Evolutionary conservation across 2,888 invertebrate genomes (phyloP).

Genomic region (Leptinotarsa peninsularis): DNA sequence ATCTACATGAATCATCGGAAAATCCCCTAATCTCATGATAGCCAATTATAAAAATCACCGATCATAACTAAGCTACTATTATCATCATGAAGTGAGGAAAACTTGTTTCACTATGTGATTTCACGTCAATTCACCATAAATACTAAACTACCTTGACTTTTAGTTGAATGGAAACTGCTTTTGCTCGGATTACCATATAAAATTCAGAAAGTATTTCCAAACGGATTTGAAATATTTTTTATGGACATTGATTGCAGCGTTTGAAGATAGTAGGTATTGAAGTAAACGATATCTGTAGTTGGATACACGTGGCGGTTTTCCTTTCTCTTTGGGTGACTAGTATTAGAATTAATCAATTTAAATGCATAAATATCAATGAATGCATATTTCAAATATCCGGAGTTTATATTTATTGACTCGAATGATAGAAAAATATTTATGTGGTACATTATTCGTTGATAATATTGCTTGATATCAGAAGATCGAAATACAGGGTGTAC

Average conservation of each 20-base stretch:
- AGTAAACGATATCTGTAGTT: not conserved
- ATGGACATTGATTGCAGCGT: conserved; percentile 9
- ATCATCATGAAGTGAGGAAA: not conserved
- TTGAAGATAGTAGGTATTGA: not conserved
- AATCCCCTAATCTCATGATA: not conserved
- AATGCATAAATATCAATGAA: not conserved
- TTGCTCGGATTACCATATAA: conserved; percentile 8
- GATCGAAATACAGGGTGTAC: too few relatives aligned
- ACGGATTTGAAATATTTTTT: conserved; percentile 11
- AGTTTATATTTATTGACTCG: not conserved
- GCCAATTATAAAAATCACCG: conserved; percentile 3
- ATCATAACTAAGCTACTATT: not conserved
- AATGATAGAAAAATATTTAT: not conserved
- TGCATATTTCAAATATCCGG: conserved; percentile 1
- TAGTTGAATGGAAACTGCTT: conserved; percentile 15
- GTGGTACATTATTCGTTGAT: not conserved
- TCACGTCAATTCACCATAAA: conserved; percentile 9
- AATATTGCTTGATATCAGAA: not conserved
- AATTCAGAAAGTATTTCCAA: conserved; percentile 13
- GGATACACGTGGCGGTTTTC: conserved; percentile 13
- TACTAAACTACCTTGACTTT: conserved; percentile 14
- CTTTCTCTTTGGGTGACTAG: not conserved
- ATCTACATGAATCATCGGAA: not conserved
- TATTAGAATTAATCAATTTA: not conserved
- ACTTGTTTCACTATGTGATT: conserved; percentile 14